Conservation (phyloP, 2,113 vertebrate genomes). For the Semicossyphus pulcher region DNA sequence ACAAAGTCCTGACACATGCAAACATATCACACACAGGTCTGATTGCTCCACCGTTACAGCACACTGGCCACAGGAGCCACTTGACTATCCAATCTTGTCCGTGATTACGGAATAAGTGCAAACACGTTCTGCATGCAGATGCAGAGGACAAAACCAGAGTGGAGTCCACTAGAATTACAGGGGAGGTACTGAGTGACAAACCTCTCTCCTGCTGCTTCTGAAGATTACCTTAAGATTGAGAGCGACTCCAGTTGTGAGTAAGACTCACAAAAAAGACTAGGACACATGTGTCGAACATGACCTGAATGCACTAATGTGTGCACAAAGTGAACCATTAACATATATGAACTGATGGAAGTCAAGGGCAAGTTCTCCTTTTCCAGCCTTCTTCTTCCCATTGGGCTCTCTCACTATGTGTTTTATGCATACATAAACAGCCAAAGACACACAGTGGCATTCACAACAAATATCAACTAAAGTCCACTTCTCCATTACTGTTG, state of each 20-base stretch:
- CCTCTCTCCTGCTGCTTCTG: neutral
- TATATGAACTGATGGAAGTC: neutral
- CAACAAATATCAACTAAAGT: constrained; percentile 55
- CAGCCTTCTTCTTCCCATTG: neutral
- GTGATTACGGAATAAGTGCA: constrained; percentile 4
- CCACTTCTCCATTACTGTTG: constrained; percentile 52
- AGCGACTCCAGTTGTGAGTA: neutral
- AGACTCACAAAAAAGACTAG: neutral
- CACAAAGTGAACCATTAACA: neutral
- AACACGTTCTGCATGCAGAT: constrained; percentile 1
- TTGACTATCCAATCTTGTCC: neutral
- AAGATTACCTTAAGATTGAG: constrained; percentile 5
- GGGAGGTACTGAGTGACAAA: neutral
- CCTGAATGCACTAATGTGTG: neutral
- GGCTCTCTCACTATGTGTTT: constrained; percentile 1
- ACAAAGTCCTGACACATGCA: constrained; percentile 13
- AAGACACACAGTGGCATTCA: constrained; percentile 19
- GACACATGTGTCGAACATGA: neutral
- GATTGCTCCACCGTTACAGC: constrained; percentile 2
- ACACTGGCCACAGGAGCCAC: neutral
- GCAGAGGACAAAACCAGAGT: neutral
- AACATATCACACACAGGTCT: constrained; percentile 1
- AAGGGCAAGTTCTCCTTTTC: neutral
- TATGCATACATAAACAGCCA: constrained; percentile 29
- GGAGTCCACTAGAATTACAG: neutral